These are phyloP conservation scores for Cyprinus carpio DNA, from an alignment of 2,113 vertebrate genomes.

Conservation along the genomic window DNA sequence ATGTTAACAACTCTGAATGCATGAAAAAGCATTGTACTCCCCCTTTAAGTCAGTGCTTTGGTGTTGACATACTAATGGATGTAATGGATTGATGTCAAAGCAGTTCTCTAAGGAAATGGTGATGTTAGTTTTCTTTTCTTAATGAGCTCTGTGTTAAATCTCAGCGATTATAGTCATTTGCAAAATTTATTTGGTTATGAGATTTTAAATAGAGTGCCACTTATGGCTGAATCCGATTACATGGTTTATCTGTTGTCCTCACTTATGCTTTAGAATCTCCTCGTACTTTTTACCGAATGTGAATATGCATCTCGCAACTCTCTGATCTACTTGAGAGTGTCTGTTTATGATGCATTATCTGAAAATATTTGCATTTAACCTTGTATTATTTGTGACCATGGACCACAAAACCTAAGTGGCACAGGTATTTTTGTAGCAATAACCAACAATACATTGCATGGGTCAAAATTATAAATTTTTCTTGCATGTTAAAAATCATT, in stretches of 20 bases:
- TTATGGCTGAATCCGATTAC: neutral
- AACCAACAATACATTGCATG: too few relatives aligned
- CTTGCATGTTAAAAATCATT: too few relatives aligned
- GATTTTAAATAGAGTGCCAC: conserved; percentile 15
- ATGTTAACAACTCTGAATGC: too few relatives aligned
- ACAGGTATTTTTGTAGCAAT: too few relatives aligned
- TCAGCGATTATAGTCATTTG: conserved; percentile 14
- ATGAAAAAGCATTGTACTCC: too few relatives aligned
- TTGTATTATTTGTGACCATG: neutral
- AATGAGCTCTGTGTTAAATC: conserved; percentile 31
- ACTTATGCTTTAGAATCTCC: neutral
- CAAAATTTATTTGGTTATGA: conserved; percentile 43
- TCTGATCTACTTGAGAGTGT: neutral
- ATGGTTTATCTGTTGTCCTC: neutral
- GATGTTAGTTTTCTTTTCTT: conserved; percentile 19
- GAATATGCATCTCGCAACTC: neutral
- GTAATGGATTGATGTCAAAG: neutral
- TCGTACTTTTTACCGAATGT: neutral
- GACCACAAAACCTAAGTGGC: too few relatives aligned
- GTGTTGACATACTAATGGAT: neutral
- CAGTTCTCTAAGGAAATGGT: conserved; percentile 1
- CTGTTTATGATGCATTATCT: neutral
- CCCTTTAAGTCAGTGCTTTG: neutral
- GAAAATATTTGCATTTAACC: neutral
- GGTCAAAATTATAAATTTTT: too few relatives aligned